phyloP scores from a whole-genome alignment of 2,888 invertebrate species.

The Terebella lapidaria region DNA sequence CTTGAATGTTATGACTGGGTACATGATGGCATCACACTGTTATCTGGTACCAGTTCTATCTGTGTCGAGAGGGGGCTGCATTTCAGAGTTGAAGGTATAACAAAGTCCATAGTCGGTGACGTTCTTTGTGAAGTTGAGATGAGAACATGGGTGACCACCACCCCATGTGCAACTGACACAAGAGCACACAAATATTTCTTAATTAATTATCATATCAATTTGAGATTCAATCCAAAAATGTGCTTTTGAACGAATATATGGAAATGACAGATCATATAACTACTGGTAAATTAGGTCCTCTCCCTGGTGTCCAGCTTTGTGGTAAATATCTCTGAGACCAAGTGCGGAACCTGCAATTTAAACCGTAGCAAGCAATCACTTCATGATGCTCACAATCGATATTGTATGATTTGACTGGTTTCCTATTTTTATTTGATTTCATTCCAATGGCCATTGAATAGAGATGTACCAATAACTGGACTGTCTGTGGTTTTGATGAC shows the following conservation, averaged over 20 bases:
- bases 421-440: neutral
- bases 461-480: neutral
- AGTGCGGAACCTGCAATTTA: neutral
- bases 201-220: neutral
- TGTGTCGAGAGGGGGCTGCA: constrained; percentile 9
- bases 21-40: neutral
- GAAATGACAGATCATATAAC: too few species aligned
- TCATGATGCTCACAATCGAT: neutral
- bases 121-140: constrained; percentile 19
- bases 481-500: neutral
- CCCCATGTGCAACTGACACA: too few species aligned
- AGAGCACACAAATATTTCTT: neutral
- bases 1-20: neutral
- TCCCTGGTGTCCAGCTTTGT: constrained; percentile 20
- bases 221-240: neutral
- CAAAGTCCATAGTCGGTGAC: constrained; percentile 28
- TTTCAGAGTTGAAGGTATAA: constrained; percentile 26
- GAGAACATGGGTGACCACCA: constrained; percentile 9
- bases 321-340: constrained; percentile 19
- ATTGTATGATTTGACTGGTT: neutral
- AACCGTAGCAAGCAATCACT: neutral
- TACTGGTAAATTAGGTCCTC: constrained; percentile 23
- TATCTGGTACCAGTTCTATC: constrained; percentile 19
- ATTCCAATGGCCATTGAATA: too few species aligned
- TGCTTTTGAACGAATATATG: neutral